Conservation (phyloP, 1,140 invertebrate genomes). For the Aleiodes sp. region DNA sequence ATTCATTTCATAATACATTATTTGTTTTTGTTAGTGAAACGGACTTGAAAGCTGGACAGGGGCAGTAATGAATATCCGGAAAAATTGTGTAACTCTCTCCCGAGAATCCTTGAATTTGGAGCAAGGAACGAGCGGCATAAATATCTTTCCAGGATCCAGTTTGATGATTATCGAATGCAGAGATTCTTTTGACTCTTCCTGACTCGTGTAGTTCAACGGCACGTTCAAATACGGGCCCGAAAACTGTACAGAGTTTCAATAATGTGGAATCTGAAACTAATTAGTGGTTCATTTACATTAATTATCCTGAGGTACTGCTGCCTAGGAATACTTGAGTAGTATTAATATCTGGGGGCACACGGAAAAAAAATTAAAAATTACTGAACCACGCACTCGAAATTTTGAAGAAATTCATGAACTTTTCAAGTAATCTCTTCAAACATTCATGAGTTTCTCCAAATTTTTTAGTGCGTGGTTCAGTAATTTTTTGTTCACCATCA, state of each 20-base stretch:
- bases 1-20: no score
- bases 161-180: slow-evolving; percentile 51
- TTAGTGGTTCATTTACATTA: slow-evolving; percentile 19
- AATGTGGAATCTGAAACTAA: slow-evolving; percentile 67
- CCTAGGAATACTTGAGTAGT: no score
- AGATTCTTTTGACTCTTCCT: slow-evolving; percentile 59
- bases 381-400: no score
- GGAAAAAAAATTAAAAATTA: no score
- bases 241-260: slow-evolving; percentile 67
- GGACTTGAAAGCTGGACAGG: slow-evolving; percentile 69
- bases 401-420: no score
- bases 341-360: no score
- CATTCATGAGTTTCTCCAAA: no score
- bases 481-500: no score
- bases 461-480: no score
- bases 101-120: slow-evolving; percentile 70
- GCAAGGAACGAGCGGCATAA: slow-evolving; percentile 51
- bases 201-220: slow-evolving; percentile 71
- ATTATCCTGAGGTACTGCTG: no score
- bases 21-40: no score
- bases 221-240: slow-evolving; percentile 67
- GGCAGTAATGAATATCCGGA: slow-evolving; percentile 72
- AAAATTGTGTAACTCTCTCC: slow-evolving; percentile 70
- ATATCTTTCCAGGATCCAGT: slow-evolving; percentile 50
- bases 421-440: no score